Base-by-base conservation (phyloP, 2,888 invertebrate genomes). In the Hyalella azteca region DNA sequence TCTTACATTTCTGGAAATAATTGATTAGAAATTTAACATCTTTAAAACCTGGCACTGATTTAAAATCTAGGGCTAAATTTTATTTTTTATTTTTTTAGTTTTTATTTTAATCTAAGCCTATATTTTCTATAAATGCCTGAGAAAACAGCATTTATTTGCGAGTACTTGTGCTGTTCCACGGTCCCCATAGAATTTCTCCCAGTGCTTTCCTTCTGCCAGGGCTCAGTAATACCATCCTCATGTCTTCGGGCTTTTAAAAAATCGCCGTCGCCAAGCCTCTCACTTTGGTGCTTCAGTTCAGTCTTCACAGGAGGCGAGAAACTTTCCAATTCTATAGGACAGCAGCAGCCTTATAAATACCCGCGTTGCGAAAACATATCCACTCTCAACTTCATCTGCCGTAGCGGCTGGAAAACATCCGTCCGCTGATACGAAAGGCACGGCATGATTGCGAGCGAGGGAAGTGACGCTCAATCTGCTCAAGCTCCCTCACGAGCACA, bases 321-420 rank as follows among this genome's bases (percentile, higher is more conserved):
- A 66, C 66, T 66, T 36, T 66, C 66, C 66, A 29, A 66, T 66
- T 66, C 66, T 66, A 66, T 66, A 66, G 66, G 66, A 66, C 66
- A 75, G 45, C 40, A 45, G 75, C 75, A 75, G 45, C 75, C 75
- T 40, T 75, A 75, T 75, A 75, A 75, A 75, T 75, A 75, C 66
- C 36, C 36, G 41, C 29, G 75, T 45, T 45, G 75, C 75, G 45
- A 75, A 75, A 75, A 75, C 75, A 75, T 75, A 41, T 75, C 75
- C 75, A 75, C 41, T 75, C 41, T 75, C 41, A 75, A 75, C 41
- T 75, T 75, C 75, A 75, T 75, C 75, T 75, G 75, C 75, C 75
- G 41, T 41, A 41, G 45, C 41, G 40, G 41, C 41, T 41, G 40
- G 75, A 75, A 75, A 75, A 75, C 75, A 75, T 75, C 75, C 75